Percentiles rank a stretch among this genome's conserved stretches.
Conservation (phyloP, 1,140 invertebrate genomes). For the Saccostrea echinata region DNA sequence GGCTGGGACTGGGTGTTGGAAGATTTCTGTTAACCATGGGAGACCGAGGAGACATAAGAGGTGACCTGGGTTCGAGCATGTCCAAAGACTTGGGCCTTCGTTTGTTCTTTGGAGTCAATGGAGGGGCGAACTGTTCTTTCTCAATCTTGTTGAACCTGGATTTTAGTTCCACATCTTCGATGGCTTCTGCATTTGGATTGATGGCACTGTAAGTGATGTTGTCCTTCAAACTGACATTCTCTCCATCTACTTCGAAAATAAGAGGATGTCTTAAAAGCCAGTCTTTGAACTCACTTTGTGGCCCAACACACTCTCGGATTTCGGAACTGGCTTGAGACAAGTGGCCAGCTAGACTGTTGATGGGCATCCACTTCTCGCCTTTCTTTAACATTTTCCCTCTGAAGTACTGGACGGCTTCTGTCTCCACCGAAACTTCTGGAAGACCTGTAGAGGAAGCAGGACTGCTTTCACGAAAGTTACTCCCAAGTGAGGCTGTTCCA, state of each 20-base stretch:
- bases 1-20: conserved; percentile 56
- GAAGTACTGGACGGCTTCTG: conserved; percentile 81
- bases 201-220: conserved; percentile 75
- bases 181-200: conserved; percentile 70
- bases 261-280: conserved; percentile 79
- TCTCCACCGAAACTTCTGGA: conserved; percentile 78
- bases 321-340: conserved; percentile 79
- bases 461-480: conserved; percentile 74
- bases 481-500: conserved; percentile 75
- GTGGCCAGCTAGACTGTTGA: conserved; percentile 80
- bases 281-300: conserved; percentile 79
- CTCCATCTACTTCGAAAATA: conserved; percentile 79
- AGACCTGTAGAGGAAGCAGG: conserved; percentile 72
- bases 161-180: conserved; percentile 65
- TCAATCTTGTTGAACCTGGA: conserved; percentile 53
- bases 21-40: conserved; percentile 60
- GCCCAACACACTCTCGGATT: conserved; percentile 80
- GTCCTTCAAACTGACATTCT: conserved; percentile 78
- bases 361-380: conserved; percentile 79
- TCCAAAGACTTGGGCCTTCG: conserved; percentile 73
- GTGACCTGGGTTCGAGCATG: conserved; percentile 60
- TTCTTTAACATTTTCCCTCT: conserved; percentile 76
- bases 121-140: conserved; percentile 50
- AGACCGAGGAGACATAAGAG: conserved; percentile 53
- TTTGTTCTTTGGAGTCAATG: conserved; percentile 71